Conservation (phyloP, 2,113 vertebrate genomes). For the Gopherus flavomarginatus region DNA sequence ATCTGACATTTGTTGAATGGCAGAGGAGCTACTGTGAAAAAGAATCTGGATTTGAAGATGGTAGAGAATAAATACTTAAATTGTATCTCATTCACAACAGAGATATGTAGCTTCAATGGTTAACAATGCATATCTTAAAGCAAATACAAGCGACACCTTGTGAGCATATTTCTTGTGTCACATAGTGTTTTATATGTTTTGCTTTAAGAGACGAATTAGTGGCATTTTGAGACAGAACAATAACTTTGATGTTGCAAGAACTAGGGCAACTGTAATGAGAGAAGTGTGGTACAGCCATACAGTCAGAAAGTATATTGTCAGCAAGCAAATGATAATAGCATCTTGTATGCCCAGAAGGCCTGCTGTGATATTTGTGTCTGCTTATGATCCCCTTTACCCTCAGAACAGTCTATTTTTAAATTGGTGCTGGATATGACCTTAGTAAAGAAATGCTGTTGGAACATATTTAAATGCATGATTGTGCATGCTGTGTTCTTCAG, state of each 20-base stretch:
- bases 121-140: slow-evolving; percentile 37
- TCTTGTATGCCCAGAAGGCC: slow-evolving; percentile 50
- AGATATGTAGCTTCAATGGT: neutral
- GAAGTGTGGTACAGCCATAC: slow-evolving; percentile 35
- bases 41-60: neutral
- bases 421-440: slow-evolving; percentile 30
- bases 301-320: slow-evolving; percentile 48
- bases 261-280: slow-evolving; percentile 61
- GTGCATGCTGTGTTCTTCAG: neutral
- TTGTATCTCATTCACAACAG: slow-evolving; percentile 15
- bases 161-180: slow-evolving; percentile 47
- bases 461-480: neutral
- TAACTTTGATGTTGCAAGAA: slow-evolving; percentile 64
- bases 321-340: slow-evolving; percentile 51
- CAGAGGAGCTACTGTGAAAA: neutral
- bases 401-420: slow-evolving; percentile 50
- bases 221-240: slow-evolving; percentile 43
- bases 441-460: neutral
- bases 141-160: slow-evolving; percentile 19
- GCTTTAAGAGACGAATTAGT: slow-evolving; percentile 69
- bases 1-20: neutral
- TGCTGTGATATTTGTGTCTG: slow-evolving; percentile 33
- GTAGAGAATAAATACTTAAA: neutral
- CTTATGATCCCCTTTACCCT: slow-evolving; percentile 20
- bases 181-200: slow-evolving; percentile 56